These are phyloP conservation scores for Acanthosepion esculentum DNA, from an alignment of 2,888 invertebrate species.

Conservation along the genomic window DNA sequence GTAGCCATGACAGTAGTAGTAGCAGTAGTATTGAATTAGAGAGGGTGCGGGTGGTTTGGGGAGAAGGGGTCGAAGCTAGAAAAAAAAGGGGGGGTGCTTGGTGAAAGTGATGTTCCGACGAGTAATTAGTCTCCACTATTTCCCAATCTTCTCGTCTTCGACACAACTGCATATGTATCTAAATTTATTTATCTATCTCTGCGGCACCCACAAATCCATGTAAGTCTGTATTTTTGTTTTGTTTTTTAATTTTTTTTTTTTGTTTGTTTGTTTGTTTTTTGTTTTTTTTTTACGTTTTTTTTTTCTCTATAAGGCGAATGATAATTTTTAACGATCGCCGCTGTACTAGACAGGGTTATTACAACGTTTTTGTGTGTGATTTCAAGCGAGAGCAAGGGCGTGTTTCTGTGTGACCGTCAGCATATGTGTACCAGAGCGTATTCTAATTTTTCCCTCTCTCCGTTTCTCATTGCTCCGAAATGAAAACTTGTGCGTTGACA, in stretches of 20 bases:
- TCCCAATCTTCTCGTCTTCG: background rate
- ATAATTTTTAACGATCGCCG: background rate
- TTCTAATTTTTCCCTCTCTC: background rate
- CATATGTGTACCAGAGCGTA: background rate
- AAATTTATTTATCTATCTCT: background rate
- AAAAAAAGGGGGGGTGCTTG: background rate
- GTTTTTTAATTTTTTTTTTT: background rate
- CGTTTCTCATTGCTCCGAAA: background rate
- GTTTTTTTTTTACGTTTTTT: background rate
- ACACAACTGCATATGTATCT: background rate
- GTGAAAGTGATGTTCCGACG: background rate
- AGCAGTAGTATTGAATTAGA: background rate
- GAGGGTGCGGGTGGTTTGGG: background rate
- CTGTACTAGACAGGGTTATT: background rate
- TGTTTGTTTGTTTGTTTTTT: no score
- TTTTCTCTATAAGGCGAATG: background rate
- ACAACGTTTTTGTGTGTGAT: background rate
- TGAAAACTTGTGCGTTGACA: no score
- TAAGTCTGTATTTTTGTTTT: background rate
- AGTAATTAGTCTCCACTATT: background rate
- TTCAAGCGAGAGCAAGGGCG: background rate
- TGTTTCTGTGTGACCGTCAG: background rate
- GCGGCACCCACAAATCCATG: background rate
- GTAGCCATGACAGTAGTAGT: slow-evolving; percentile 33
- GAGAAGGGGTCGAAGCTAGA: background rate